Evolutionary conservation across 2,888 invertebrate species (phyloP), one percentile per base, ranked within the genome.

Genomic region (Tryphoninae sp.): DNA sequence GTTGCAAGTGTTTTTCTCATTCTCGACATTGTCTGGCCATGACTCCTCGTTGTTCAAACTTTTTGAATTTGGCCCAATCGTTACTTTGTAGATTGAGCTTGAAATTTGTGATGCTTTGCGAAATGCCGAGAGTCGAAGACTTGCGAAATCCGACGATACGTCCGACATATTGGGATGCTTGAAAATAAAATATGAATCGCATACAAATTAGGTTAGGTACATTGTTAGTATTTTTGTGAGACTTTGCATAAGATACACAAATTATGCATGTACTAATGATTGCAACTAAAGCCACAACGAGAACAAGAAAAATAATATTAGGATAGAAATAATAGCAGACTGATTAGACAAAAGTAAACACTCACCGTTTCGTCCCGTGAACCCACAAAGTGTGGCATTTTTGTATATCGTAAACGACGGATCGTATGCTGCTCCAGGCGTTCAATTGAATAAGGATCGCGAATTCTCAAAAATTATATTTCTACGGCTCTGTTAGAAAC

Each of bases 41-140:
- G 81, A 74, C n/a, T 81, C 78, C 51, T 85, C 83, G 45, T 86
- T 86, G 73, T 92, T 87, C 22, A 88, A 87, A 2, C 16, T 89
- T 71, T 89, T 91, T 13, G 91, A 86, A 42, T 91, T 91, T 0
- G 94, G 93, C 0, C 94, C 94, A 75, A 94, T 93, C 0, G 94
- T 95, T 0, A 93, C 93, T 89, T 93, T 92, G 83, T 92, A 92
- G 1, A 94, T 91, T 49, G 90, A 87, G 2, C 93, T 92, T 80
- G 94, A 94, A 33, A 94, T 93, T 87, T 92, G 92, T 19, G 93
- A 93, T 2, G 94, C 94, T 89, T 95, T 95, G 51, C 92, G 93
- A 26, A 95, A 89, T 4, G 94, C 94, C 2, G 95, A 94, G 79
- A 94, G 92, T 85, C 94, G 94, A 64, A 95, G 89, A 86, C 92